A percentile compares a stretch with the other conserved stretches of the same genome.
Evolutionary conservation across 2,113 vertebrate species (phyloP).

Genomic region (Erinaceus europaeus): DNA sequence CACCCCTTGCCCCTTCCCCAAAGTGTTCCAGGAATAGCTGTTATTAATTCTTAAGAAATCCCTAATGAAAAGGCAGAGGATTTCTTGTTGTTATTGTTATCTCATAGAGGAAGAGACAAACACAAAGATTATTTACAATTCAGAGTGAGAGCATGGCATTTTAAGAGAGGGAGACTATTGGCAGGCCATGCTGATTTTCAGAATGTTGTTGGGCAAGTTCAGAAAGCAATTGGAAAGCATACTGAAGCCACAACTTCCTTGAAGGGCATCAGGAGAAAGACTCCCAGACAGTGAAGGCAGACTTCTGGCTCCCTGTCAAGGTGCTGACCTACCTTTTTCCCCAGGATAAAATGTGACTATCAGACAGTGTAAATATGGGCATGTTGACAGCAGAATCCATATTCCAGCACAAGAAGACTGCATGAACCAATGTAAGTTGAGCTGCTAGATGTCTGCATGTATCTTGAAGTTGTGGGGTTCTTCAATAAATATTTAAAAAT

Average conservation of each 20-base stretch:
- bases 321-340: slow-evolving; percentile 24
- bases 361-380: not conserved
- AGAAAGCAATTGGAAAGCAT: slow-evolving; percentile 24
- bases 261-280: slow-evolving; percentile 23
- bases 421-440: not conserved
- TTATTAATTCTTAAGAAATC: slow-evolving; percentile 56
- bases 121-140: slow-evolving; percentile 43
- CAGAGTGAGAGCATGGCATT: slow-evolving; percentile 22
- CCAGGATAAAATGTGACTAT: slow-evolving; percentile 21
- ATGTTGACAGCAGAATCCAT: not conserved
- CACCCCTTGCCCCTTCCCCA: not conserved
- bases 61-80: slow-evolving; percentile 14
- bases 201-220: slow-evolving; percentile 6
- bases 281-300: not conserved
- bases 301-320: slow-evolving; percentile 17
- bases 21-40: slow-evolving; percentile 21
- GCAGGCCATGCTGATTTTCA: slow-evolving; percentile 36
- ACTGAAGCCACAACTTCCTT: not conserved
- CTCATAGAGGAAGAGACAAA: slow-evolving; percentile 23
- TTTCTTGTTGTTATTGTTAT: slow-evolving; percentile 23
- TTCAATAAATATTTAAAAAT: not conserved
- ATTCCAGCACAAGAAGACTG: not conserved
- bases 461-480: not conserved
- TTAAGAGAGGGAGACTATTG: slow-evolving; percentile 36
- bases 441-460: not conserved